Evolutionary conservation across 2,113 vertebrate genomes (phyloP).

Genomic region (Cottus gobio): DNA sequence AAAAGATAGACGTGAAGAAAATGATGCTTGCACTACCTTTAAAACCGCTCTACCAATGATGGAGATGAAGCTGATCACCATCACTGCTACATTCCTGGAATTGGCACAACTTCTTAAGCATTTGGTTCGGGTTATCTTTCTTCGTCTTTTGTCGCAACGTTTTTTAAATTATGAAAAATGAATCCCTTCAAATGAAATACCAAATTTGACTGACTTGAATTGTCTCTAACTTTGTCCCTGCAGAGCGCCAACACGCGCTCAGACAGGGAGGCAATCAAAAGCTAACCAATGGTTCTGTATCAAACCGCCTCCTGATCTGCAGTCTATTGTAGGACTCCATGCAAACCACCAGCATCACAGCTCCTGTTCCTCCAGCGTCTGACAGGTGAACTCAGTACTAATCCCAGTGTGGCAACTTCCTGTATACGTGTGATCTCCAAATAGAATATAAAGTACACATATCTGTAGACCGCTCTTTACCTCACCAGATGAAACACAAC

Average conservation of each 20-base stretch:
- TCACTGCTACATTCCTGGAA: neutral
- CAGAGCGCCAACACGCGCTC: constrained; percentile 10
- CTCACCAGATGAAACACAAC: constrained; percentile 6
- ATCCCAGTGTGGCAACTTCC: neutral
- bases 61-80: neutral
- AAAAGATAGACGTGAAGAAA: neutral
- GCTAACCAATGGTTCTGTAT: constrained; percentile 1
- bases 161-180: constrained; percentile 35
- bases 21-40: neutral
- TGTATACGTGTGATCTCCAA: neutral
- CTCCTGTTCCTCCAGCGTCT: neutral
- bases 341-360: neutral
- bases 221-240: constrained; percentile 21
- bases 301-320: neutral
- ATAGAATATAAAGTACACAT: neutral
- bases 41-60: neutral
- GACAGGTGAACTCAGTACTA: neutral
- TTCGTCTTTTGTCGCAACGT: constrained; percentile 24
- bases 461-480: neutral
- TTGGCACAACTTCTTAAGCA: neutral
- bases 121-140: neutral
- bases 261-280: constrained; percentile 35
- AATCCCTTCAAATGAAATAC: constrained; percentile 19
- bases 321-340: neutral
- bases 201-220: constrained; percentile 13